A percentile compares a stretch with the other conserved stretches of the same genome.
Conservation (phyloP, 2,888 invertebrate species). For the Criorhina ranunculi region DNA sequence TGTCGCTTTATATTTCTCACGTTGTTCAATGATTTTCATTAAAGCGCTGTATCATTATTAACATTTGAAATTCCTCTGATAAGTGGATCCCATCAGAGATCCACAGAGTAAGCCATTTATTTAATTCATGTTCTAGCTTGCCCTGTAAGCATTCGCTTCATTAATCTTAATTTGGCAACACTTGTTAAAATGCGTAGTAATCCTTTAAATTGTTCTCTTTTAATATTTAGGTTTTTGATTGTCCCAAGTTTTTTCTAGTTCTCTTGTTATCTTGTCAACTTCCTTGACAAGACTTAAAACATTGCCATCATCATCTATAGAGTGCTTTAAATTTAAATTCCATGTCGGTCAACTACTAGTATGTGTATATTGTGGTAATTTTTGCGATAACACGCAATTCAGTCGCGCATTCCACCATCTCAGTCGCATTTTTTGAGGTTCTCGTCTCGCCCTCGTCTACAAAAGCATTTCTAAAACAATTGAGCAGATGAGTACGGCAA, state of each 20-base stretch:
- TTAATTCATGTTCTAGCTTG: too few species aligned
- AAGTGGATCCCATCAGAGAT: too few species aligned
- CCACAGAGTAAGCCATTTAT: too few species aligned
- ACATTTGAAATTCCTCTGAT: too few species aligned
- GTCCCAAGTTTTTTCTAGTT: not conserved
- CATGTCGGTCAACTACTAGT: not conserved
- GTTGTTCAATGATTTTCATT: too few species aligned
- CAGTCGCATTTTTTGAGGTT: constrained; percentile 8
- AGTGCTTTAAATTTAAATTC: constrained; percentile 4
- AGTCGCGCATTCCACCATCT: constrained; percentile 21
- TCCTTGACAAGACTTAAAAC: constrained; percentile 38
- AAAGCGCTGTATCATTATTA: too few species aligned
- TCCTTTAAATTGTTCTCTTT: too few species aligned
- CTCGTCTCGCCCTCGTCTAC: not conserved
- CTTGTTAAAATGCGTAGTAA: too few species aligned
- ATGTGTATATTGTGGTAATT: constrained; percentile 19
- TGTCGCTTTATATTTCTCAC: too few species aligned
- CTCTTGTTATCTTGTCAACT: constrained; percentile 39
- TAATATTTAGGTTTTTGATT: not conserved
- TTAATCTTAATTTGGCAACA: too few species aligned
- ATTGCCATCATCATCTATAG: constrained; percentile 12
- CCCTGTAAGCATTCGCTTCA: too few species aligned
- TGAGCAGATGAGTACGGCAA: not conserved
- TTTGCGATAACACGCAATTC: constrained; percentile 39
- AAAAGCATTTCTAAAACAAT: constrained; percentile 12